These are phyloP conservation scores for Julus scanicus DNA, from an alignment of 2,888 invertebrate species.

Conservation along the genomic window DNA sequence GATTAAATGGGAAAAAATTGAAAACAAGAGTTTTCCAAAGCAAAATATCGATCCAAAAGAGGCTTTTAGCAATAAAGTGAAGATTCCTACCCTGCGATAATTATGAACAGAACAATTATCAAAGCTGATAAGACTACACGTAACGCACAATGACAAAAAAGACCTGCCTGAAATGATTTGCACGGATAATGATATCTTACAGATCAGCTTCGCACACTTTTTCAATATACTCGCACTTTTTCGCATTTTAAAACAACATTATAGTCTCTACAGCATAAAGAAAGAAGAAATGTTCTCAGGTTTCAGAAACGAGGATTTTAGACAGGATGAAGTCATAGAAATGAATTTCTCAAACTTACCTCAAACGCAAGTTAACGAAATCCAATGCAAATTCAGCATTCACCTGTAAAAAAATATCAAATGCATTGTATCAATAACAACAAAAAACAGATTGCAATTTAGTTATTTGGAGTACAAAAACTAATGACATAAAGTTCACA, in stretches of 20 bases:
- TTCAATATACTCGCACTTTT: background rate
- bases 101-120: conserved; percentile 39
- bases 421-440: background rate
- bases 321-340: background rate
- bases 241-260: background rate
- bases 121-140: background rate
- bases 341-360: background rate
- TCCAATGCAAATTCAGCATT: background rate
- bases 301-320: background rate
- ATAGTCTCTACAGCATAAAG: background rate
- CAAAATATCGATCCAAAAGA: conserved; percentile 6
- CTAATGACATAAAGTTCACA: too few relatives aligned
- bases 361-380: background rate
- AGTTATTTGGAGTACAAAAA: background rate
- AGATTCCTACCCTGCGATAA: background rate
- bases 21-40: background rate
- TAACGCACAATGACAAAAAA: background rate
- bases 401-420: background rate
- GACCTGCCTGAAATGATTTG: background rate
- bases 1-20: background rate
- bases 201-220: background rate
- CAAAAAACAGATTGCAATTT: background rate
- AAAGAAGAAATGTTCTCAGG: background rate
- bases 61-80: conserved; percentile 34
- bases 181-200: background rate